Evolutionary conservation across 2,888 invertebrate genomes (phyloP), one percentile per base, ranked within the genome.

Genomic region (Hypomecis punctinalis): DNA sequence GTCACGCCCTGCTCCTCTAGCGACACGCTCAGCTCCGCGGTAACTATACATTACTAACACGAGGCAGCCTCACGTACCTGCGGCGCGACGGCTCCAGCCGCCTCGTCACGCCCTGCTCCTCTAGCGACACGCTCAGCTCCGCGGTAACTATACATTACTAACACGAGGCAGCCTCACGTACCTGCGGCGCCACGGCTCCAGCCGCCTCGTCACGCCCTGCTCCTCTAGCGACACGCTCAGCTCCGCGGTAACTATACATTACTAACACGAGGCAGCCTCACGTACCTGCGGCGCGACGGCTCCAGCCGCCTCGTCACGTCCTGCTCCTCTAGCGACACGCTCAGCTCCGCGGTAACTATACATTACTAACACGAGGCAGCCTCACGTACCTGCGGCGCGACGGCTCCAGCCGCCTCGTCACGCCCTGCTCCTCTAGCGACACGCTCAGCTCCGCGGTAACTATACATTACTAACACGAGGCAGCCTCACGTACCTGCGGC

Each of bases 321-420:
- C 0, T 91, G 94, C 1, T 90, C 93, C 5, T 93, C 94, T 52
- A 91, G 91, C 73, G 94, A 94, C 72, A 93, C 93, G 49, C 89
- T 93, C 53, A 93, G 93, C 74, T 91, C 91, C 35, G 82, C 81
- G 23, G 93, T 93, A 63, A 85, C 87, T 51, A 37, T 13, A 8
- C 11, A 23, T 13, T 11, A 7, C 11, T 37, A n/a, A 95, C 89
- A 73, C 92, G 95, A 82, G 93, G 93, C 74, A 94, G 92, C 62
- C 95, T 96, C 93, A 95, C 95, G 2, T 96, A 96, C 82, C 91
- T 96, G 89, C 95, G 95, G 74, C 91, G 96, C 72, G 96, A 96
- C 85, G 96, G 96, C 46, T 96, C 96, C 76, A 95, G 94, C 76
- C 95, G 95, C 69, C 88, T 95, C 73, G 93, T 95, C 73, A 94